Percentiles rank a stretch among this genome's conserved stretches.
phyloP scores from a whole-genome alignment of 2,888 invertebrate species.

The Spatulosminthurus flaviceps region DNA sequence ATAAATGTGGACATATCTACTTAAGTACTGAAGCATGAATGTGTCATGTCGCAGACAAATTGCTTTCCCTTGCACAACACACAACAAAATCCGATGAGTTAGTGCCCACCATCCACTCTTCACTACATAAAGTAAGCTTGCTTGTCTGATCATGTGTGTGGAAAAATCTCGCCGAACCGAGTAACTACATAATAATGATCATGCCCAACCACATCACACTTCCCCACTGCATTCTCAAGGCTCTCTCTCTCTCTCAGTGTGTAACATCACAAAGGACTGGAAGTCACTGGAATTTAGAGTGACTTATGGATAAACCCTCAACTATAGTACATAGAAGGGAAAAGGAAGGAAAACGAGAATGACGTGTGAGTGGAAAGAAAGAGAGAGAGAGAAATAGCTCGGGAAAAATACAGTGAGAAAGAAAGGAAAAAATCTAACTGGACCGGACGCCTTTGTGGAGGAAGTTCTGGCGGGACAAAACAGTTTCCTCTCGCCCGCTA shows the following conservation, averaged over 20 bases:
- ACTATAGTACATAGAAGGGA: neutral
- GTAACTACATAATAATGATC: slow-evolving; percentile 23
- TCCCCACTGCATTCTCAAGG: neutral
- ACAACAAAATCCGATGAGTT: slow-evolving; percentile 15
- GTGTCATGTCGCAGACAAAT: slow-evolving; percentile 16
- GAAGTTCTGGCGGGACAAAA: slow-evolving; percentile 41
- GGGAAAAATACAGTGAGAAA: neutral
- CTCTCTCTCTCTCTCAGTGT: neutral
- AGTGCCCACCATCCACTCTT: neutral
- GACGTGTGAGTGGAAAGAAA: neutral
- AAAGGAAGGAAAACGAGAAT: slow-evolving; percentile 24
- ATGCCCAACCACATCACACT: neutral
- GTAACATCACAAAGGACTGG: neutral
- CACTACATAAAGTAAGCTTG: neutral
- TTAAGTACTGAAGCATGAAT: slow-evolving; percentile 25
- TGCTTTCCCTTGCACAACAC: slow-evolving; percentile 17
- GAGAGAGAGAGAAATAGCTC: neutral
- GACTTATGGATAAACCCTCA: slow-evolving; percentile 7
- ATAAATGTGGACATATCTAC: slow-evolving; percentile 27
- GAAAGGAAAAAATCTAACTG: slow-evolving; percentile 24
- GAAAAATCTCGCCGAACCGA: slow-evolving; percentile 22
- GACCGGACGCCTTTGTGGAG: slow-evolving; percentile 36
- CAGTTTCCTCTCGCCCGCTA: slow-evolving; percentile 41
- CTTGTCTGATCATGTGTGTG: neutral
- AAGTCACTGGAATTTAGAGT: neutral